Percentiles rank a stretch among this genome's conserved stretches.
Evolutionary conservation across 2,113 vertebrate genomes (phyloP).

Genomic region (Panurus biarmicus): DNA sequence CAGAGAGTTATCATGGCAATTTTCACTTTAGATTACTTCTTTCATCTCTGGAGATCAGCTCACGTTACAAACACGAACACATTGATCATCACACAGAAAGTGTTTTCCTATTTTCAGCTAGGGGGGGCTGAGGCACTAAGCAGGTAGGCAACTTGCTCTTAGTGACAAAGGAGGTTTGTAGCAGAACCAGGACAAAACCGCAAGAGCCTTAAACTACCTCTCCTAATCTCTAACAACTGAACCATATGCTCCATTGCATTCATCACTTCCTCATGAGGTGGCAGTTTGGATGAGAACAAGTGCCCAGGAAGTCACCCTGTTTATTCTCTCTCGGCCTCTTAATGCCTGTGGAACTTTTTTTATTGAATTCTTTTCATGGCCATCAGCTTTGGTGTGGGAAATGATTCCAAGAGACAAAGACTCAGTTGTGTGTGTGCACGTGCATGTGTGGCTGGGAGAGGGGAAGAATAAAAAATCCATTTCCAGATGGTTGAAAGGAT

Average conservation of each 20-base stretch:
- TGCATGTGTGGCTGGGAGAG: background rate
- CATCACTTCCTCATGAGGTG: conserved; percentile 27
- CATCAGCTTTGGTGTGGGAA: conserved; percentile 32
- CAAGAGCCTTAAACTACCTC: background rate
- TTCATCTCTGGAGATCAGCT: background rate
- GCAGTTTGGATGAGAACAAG: conserved; percentile 29
- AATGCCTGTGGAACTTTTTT: conserved; percentile 16
- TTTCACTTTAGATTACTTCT: conserved; percentile 18
- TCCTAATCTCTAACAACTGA: background rate
- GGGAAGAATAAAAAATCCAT: conserved; percentile 50
- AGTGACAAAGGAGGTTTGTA: background rate
- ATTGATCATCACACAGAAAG: background rate
- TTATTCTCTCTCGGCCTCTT: background rate
- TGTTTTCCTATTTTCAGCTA: background rate
- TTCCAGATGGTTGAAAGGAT: conserved; percentile 67
- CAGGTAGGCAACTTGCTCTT: background rate
- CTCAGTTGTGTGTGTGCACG: background rate
- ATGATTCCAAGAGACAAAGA: conserved; percentile 40
- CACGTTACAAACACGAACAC: background rate
- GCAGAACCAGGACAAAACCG: background rate
- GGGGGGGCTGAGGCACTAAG: background rate
- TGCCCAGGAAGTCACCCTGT: conserved; percentile 7
- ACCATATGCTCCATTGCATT: background rate
- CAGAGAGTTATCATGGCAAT: background rate
- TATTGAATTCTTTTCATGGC: conserved; percentile 14